phyloP scores from a whole-genome alignment of 1,140 invertebrate species.

The Orchestia grillus region DNA sequence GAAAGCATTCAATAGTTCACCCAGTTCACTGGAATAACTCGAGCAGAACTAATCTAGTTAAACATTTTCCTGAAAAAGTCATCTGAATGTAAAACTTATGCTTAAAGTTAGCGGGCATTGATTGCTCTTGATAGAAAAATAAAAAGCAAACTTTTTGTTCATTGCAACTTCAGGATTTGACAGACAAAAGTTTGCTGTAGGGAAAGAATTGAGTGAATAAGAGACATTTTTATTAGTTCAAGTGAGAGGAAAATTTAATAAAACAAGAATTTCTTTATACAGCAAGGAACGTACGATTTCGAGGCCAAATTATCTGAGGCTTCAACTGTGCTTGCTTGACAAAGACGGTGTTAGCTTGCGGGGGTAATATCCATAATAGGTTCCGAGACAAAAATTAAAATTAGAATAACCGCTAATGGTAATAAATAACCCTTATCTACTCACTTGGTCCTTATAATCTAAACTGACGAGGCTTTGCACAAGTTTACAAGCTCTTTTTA shows the following conservation, averaged over 20 bases:
- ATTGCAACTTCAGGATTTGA: neutral
- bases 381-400: too few relatives aligned
- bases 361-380: too few relatives aligned
- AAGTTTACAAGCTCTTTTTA: neutral
- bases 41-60: neutral
- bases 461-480: too few relatives aligned
- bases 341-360: too few relatives aligned
- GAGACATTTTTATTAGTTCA: neutral
- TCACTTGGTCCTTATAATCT: too few relatives aligned
- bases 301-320: too few relatives aligned
- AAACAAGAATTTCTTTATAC: neutral
- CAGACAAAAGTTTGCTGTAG: neutral
- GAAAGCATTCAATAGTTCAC: neutral
- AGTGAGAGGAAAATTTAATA: neutral
- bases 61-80: neutral
- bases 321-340: too few relatives aligned
- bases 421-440: too few relatives aligned
- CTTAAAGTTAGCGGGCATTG: neutral
- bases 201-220: neutral
- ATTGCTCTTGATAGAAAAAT: neutral
- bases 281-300: neutral
- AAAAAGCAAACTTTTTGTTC: neutral
- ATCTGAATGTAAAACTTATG: neutral
- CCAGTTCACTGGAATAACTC: neutral
- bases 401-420: too few relatives aligned